phyloP scores from a whole-genome alignment of 1,140 invertebrate genomes.

The Anagrus nilaparvatae region DNA sequence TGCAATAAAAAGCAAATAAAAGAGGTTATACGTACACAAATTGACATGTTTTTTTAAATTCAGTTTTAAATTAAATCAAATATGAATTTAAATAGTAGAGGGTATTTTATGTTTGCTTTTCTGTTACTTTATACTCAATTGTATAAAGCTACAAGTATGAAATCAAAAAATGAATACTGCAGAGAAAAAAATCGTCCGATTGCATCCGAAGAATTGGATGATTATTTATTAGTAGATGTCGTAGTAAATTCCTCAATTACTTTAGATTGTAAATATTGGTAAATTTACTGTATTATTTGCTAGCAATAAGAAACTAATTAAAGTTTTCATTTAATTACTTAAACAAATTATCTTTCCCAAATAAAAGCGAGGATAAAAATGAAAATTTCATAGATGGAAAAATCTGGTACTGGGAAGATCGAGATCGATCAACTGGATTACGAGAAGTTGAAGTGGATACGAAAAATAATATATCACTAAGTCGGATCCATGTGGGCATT shows the following conservation, averaged over 20 bases:
- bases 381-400: constrained; percentile 31
- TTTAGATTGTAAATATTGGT: constrained; percentile 43
- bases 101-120: no score
- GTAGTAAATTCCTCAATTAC: constrained; percentile 32
- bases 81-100: no score
- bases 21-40: no score
- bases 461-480: constrained; percentile 37
- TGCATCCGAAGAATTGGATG: constrained; percentile 34
- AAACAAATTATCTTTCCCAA: neutral
- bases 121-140: no score
- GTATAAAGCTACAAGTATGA: no score
- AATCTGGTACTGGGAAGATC: constrained; percentile 44
- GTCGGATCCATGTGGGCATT: constrained; percentile 33
- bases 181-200: constrained; percentile 37
- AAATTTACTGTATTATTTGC: constrained; percentile 11
- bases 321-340: constrained; percentile 1
- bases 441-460: constrained; percentile 40
- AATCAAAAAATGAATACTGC: constrained; percentile 35
- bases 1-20: no score
- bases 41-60: no score
- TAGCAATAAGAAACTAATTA: no score
- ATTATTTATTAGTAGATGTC: constrained; percentile 39
- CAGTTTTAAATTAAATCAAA: no score
- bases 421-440: constrained; percentile 21
- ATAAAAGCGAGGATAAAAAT: neutral